phyloP scores from a whole-genome alignment of 2,113 vertebrate genomes.

The Anguilla rostrata region DNA sequence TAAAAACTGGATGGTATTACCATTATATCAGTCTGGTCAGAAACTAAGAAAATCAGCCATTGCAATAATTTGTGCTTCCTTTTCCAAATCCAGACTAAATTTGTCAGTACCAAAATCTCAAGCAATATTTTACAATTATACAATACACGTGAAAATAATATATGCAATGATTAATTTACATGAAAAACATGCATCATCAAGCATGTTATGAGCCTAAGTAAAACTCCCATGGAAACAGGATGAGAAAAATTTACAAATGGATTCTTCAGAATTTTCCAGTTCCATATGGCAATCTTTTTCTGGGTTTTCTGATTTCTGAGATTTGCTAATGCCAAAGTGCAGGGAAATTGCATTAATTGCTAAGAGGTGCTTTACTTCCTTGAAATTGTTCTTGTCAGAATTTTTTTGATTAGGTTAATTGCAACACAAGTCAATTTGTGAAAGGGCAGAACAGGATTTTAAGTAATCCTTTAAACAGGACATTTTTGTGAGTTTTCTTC shows the following conservation, averaged over 20 bases:
- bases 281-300: not conserved
- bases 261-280: not conserved
- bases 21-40: too few species aligned
- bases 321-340: not conserved
- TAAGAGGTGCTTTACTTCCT: not conserved
- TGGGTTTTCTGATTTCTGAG: not conserved
- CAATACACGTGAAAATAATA: too few species aligned
- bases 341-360: not conserved
- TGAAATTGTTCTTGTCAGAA: not conserved
- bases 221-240: not conserved
- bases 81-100: too few species aligned
- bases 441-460: not conserved
- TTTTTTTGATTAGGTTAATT: not conserved
- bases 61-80: too few species aligned
- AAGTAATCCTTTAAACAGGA: not conserved
- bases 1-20: too few species aligned
- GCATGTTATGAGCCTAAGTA: not conserved
- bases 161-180: not conserved
- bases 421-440: not conserved
- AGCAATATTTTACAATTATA: too few species aligned
- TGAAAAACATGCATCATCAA: not conserved
- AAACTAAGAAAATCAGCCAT: too few species aligned
- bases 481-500: not conserved
- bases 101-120: too few species aligned
- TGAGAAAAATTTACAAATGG: not conserved